Evolutionary conservation across 2,888 invertebrate genomes (phyloP).

Genomic region (Drosophila testacea): DNA sequence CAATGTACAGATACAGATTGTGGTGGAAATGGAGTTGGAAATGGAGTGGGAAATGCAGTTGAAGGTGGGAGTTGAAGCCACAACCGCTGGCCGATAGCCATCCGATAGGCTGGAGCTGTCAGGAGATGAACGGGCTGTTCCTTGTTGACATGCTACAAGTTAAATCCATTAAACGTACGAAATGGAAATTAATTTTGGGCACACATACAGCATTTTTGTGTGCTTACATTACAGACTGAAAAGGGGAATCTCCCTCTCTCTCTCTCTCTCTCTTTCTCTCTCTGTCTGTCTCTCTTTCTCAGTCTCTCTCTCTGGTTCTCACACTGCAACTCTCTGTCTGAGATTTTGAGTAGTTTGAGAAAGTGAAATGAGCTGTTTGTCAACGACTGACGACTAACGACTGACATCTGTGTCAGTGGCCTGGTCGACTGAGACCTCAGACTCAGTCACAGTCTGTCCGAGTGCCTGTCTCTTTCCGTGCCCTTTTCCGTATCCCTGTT

Average conservation of each 20-base stretch:
- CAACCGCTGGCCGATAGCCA: conserved; percentile 8
- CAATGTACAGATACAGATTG: background rate
- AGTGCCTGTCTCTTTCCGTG: background rate
- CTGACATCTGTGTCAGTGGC: conserved; percentile 53
- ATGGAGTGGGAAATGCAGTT: background rate
- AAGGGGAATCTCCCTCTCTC: background rate
- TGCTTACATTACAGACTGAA: conserved; percentile 42
- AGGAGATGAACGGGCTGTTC: background rate
- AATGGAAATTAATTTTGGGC: conserved; percentile 72
- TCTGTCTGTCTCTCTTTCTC: background rate
- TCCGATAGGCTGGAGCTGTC: conserved; percentile 1
- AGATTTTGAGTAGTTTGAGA: conserved; percentile 58
- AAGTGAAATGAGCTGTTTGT: conserved; percentile 73
- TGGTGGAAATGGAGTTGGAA: background rate
- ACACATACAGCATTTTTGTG: conserved; percentile 41
- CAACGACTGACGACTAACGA: conserved; percentile 52
- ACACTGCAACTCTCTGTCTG: conserved; percentile 13
- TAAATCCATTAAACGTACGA: conserved; percentile 73
- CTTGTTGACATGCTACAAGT: conserved; percentile 64
- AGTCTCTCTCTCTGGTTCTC: background rate
- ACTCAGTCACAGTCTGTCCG: background rate
- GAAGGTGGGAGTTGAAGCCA: background rate
- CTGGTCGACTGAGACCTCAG: conserved; percentile 19
- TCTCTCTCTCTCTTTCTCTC: background rate
- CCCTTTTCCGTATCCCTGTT: background rate